Conservation (phyloP, 2,113 vertebrate species). For the Tachysurus fulvidraco region DNA sequence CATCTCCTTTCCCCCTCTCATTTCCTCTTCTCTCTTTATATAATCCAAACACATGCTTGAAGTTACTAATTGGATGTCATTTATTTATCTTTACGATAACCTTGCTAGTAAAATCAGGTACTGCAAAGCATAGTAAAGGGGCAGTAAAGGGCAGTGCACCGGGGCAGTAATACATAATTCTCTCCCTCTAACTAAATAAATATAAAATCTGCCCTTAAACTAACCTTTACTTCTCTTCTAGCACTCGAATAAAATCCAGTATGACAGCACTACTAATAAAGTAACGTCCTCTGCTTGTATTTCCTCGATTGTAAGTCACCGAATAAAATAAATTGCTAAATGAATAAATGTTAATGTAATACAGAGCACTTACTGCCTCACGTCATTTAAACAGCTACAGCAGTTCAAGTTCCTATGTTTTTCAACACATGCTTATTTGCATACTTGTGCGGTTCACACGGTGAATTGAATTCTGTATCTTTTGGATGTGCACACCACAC, state of each 20-base stretch:
- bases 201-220: no score
- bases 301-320: no score
- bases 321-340: no score
- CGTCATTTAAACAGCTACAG: not conserved
- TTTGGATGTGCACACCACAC: not conserved
- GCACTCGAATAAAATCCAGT: no score
- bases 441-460: no score
- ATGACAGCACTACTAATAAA: no score
- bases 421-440: not conserved
- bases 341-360: not conserved
- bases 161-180: no score
- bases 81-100: not conserved
- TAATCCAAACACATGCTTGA: not conserved
- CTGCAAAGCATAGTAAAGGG: no score
- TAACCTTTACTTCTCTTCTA: no score
- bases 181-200: no score
- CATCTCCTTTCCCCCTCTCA: not conserved
- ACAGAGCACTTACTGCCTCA: not conserved
- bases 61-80: not conserved
- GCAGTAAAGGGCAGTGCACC: no score
- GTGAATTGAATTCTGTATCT: not conserved
- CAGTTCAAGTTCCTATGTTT: not conserved
- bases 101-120: not conserved
- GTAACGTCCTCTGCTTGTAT: no score
- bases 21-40: not conserved